Evolutionary conservation across 2,797 vertebrate genomes (phyloP).

Genomic region (Zalophus californianus): DNA sequence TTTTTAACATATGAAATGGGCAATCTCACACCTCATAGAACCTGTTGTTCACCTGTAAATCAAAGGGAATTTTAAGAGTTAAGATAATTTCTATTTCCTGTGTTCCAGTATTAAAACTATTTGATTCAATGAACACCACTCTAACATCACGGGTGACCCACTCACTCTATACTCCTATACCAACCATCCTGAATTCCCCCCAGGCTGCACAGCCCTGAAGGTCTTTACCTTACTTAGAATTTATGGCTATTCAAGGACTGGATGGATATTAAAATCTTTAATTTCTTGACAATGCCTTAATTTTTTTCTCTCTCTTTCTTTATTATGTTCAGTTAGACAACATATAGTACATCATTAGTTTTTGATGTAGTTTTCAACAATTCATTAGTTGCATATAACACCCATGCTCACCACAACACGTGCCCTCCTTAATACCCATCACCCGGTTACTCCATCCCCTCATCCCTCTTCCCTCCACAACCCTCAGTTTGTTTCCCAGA

Average conservation of each 20-base stretch:
- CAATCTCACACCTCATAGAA: background rate
- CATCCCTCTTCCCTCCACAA: background rate
- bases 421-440: background rate
- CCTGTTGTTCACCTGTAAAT: background rate
- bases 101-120: background rate
- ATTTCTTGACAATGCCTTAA: background rate
- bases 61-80: background rate
- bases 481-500: background rate
- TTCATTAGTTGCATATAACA: background rate
- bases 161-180: background rate
- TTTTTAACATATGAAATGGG: background rate
- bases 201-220: background rate
- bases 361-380: background rate
- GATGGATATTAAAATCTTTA: background rate
- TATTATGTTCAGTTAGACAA: background rate
- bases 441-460: background rate
- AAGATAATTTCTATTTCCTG: background rate
- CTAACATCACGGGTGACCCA: background rate
- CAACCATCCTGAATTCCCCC: background rate
- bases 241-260: background rate
- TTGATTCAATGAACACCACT: background rate
- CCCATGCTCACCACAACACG: background rate
- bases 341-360: background rate
- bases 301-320: background rate
- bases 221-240: background rate